Percentiles rank a stretch among this genome's conserved stretches.
phyloP scores from a whole-genome alignment of 2,113 vertebrate genomes.

The Megalops atlanticus region DNA sequence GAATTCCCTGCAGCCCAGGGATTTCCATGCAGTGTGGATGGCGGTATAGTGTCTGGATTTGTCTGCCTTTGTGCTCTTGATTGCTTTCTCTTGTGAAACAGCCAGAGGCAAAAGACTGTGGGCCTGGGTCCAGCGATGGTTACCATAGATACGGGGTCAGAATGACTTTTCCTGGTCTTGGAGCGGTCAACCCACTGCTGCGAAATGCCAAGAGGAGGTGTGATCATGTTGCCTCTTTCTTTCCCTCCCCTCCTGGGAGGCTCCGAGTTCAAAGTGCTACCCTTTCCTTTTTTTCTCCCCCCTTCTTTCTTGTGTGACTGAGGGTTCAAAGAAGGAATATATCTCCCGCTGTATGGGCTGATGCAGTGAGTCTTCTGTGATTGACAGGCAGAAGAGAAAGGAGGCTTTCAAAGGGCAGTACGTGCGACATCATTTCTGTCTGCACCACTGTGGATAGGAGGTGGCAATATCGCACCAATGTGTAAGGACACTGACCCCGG shows the following conservation, averaged over 20 bases:
- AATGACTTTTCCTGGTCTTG: conserved; percentile 5
- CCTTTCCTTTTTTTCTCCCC: not conserved
- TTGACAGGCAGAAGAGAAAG: not conserved
- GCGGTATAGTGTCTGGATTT: not conserved
- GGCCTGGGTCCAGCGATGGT: not conserved
- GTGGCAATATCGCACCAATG: not conserved
- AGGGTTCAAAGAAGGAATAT: not conserved
- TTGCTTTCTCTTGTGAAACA: conserved; percentile 1
- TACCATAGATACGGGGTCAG: not conserved
- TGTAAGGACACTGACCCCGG: not conserved
- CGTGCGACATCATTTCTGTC: not conserved
- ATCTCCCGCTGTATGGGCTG: not conserved
- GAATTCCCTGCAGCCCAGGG: not conserved
- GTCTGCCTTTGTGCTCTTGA: conserved; percentile 4
- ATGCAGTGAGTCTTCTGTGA: not conserved
- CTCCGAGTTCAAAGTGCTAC: not conserved
- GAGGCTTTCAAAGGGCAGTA: not conserved
- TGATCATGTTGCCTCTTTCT: not conserved
- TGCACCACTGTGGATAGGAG: not conserved
- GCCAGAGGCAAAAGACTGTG: not conserved
- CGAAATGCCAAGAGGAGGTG: not conserved
- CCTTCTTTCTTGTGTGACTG: not conserved
- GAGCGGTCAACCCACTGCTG: not conserved
- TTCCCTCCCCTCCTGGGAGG: not conserved
- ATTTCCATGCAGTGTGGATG: not conserved